Evolutionary conservation across 2,888 invertebrate species (phyloP), one percentile per base, ranked within the genome.

Genomic region (Spisula subtruncata): DNA sequence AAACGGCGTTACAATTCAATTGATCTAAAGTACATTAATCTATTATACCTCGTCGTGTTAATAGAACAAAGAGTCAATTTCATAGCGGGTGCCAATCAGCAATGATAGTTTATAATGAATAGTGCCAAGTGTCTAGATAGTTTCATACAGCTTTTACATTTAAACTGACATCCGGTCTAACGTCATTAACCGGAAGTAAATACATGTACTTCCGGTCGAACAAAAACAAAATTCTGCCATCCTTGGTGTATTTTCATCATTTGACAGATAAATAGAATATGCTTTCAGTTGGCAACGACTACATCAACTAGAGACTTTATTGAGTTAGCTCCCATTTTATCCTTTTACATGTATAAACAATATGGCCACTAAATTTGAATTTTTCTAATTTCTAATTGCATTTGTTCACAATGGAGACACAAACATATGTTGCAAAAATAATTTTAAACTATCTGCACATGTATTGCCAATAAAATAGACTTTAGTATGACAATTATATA

Each of bases 201-300:
- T 84, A 75, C 71, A 84, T 75, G 71, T 75, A 48, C 66, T 75
- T 84, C 84, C 84, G 84, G 25, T 83, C 20, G 18, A 12, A 83
- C 83, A 32, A 60, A 35, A 29, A 71, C 25, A 71, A 71, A 12
- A 0, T 71, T n/a, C n/a, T 71, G 71, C 25, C 71, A 29, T 71
- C 71, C 2, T 41, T 41, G 41, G 41, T 41, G 41, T 41, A 41
- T 41, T 41, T 41, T 41, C 8, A 41, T 41, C 41, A 41, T 8
- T 41, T 41, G 41, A 8, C 41, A 41, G 41, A 41, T 2, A 41
- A 41, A 41, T 41, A 41, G 41, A 41, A 41, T 41, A 41, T 41
- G 41, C 8, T 41, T 41, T 2, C 4, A 41, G 41, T 8, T 5
- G 41, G 2, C 41, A 41, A 8, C 8, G 41, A 41, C 4, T 5